These are phyloP conservation scores for Sarcophaga carnaria DNA, from an alignment of 2,888 invertebrate species.

Conservation along the genomic window DNA sequence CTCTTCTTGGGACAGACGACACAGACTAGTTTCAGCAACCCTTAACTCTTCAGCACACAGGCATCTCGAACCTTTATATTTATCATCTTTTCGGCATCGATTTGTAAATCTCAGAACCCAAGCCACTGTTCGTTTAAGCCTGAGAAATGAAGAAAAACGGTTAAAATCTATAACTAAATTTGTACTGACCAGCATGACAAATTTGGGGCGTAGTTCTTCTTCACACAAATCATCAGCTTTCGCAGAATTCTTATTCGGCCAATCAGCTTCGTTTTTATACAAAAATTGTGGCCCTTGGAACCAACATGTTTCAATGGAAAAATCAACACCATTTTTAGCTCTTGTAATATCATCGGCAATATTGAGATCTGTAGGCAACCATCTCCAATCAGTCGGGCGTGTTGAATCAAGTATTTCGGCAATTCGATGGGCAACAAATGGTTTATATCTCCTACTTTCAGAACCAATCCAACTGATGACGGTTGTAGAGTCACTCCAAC, in stretches of 20 bases:
- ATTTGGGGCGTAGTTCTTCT: constrained; percentile 8
- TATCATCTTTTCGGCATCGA: no score
- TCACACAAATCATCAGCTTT: background rate
- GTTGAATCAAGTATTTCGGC: constrained; percentile 46
- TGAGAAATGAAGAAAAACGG: background rate
- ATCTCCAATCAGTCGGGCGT: constrained; percentile 60
- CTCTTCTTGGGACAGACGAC: background rate
- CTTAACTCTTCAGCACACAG: no score
- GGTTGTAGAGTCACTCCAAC: constrained; percentile 53
- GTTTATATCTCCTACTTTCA: constrained; percentile 65
- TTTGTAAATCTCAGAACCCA: background rate
- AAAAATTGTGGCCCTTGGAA: constrained; percentile 40
- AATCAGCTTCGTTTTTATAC: constrained; percentile 1
- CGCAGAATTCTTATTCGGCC: constrained; percentile 4
- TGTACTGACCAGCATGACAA: background rate
- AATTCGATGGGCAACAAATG: constrained; percentile 42
- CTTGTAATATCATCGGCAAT: constrained; percentile 25
- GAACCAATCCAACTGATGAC: constrained; percentile 70
- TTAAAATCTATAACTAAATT: background rate
- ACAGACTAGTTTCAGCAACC: no score
- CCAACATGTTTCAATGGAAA: constrained; percentile 8
- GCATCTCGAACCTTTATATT: no score
- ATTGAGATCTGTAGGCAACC: constrained; percentile 45
- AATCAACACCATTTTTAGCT: background rate
- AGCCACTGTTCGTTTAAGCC: background rate